Evolutionary conservation across 2,797 vertebrate genomes (phyloP).

Genomic region (Phyllotis vaccarum): DNA sequence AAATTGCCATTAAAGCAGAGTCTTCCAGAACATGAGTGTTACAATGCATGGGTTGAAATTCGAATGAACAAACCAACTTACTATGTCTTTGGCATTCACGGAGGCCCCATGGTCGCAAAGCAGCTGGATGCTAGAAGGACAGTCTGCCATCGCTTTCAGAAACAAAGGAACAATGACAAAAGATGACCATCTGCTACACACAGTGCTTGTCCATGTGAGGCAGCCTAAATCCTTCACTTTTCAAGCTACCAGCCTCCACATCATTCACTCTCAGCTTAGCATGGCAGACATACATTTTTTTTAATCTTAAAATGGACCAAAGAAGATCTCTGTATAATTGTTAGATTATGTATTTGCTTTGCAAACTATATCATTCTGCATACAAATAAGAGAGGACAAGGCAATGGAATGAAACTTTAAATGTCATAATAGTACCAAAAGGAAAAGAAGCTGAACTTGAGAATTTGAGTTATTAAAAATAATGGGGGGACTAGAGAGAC

Average conservation of each 20-base stretch:
- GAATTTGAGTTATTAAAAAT: not conserved
- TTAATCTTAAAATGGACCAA: conserved; percentile 11
- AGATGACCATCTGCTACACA: conserved; percentile 26
- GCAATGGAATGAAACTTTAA: not conserved
- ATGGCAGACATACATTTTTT: conserved; percentile 18
- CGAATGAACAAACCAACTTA: conserved; percentile 86
- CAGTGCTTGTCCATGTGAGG: not conserved
- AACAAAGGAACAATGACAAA: conserved; percentile 48
- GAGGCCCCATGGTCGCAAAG: conserved; percentile 95
- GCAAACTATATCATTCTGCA: not conserved
- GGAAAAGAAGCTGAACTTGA: not conserved
- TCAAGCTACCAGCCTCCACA: not conserved
- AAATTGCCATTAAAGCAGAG: not conserved
- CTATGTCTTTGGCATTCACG: conserved; percentile 94
- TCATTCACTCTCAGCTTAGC: not conserved
- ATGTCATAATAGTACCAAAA: not conserved
- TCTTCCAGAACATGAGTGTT: not conserved
- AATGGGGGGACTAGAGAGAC: too few species aligned
- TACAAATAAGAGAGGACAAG: not conserved
- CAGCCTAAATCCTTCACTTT: not conserved
- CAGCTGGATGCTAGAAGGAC: conserved; percentile 95
- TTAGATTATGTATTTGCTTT: not conserved
- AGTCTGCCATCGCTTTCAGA: conserved; percentile 95
- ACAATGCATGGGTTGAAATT: not conserved
- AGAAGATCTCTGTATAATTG: conserved; percentile 7